Percentiles rank a stretch among this genome's conserved stretches.
Evolutionary conservation across 2,113 vertebrate genomes (phyloP).

Genomic region (Vireo altiloquus): DNA sequence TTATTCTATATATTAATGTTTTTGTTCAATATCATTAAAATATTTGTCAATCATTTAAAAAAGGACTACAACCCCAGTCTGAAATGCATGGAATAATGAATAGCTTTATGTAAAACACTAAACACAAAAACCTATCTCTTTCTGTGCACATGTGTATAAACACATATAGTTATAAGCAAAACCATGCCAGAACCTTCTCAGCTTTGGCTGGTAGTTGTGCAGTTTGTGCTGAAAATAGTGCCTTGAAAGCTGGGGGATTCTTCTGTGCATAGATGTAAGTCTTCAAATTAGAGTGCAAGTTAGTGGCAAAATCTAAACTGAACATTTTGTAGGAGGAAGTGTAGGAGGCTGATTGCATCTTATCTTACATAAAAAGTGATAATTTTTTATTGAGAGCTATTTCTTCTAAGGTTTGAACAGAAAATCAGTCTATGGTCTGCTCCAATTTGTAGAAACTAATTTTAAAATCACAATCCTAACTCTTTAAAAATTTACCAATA

Average conservation of each 20-base stretch:
- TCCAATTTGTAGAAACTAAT: background rate
- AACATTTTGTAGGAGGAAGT: background rate
- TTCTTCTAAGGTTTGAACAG: background rate
- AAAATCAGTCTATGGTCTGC: background rate
- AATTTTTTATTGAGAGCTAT: background rate
- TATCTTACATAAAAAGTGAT: background rate
- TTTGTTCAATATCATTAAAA: background rate
- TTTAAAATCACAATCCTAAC: background rate
- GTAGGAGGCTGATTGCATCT: background rate
- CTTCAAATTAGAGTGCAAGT: background rate
- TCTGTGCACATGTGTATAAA: background rate
- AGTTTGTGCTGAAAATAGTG: background rate
- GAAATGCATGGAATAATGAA: background rate
- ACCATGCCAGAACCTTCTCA: background rate
- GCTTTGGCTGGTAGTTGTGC: background rate
- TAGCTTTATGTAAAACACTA: background rate
- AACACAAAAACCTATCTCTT: background rate
- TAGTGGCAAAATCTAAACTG: background rate
- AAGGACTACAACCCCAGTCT: background rate
- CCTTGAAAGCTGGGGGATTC: background rate
- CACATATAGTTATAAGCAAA: background rate
- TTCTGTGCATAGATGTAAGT: background rate
- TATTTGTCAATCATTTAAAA: slow-evolving; percentile 1
- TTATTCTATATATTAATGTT: slow-evolving; percentile 8
- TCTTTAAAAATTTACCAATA: background rate